These are phyloP conservation scores for Proisotoma minuta DNA, from an alignment of 2,888 invertebrate species.

Conservation along the genomic window DNA sequence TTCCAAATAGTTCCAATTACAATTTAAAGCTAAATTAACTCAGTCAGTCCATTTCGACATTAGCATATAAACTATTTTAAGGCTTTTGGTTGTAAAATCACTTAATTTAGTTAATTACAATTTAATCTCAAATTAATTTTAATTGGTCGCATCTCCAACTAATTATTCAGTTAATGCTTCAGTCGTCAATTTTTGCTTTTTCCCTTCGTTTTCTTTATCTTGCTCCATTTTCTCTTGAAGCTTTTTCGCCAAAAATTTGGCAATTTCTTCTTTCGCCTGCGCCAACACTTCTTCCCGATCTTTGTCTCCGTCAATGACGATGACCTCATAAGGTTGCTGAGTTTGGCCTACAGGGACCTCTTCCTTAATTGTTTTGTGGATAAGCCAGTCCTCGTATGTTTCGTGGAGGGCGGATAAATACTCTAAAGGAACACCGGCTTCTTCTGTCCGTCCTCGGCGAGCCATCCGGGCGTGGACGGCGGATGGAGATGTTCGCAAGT, in stretches of 20 bases:
- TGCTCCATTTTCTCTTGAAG: background rate
- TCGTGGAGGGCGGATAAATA: slow-evolving; percentile 52
- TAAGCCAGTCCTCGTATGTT: slow-evolving; percentile 52
- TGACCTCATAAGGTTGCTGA: slow-evolving; percentile 25
- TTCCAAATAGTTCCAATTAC: too few relatives aligned
- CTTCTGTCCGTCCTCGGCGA: slow-evolving; percentile 52
- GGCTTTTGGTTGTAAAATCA: too few relatives aligned
- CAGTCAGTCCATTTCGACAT: too few relatives aligned
- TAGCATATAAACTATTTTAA: too few relatives aligned
- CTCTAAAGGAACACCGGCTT: slow-evolving; percentile 51
- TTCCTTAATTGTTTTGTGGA: slow-evolving; percentile 35
- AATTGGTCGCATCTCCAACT: too few relatives aligned
- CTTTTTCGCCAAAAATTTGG: slow-evolving; percentile 8
- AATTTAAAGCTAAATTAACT: too few relatives aligned
- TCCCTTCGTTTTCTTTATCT: too few relatives aligned
- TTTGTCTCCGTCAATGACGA: slow-evolving; percentile 42
- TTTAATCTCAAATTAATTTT: too few relatives aligned
- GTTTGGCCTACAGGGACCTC: background rate
- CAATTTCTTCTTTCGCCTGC: slow-evolving; percentile 7
- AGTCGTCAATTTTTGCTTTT: too few relatives aligned
- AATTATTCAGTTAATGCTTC: too few relatives aligned
- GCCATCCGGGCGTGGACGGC: slow-evolving; percentile 52
- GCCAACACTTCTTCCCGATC: slow-evolving; percentile 36
- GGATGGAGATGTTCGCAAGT: slow-evolving; percentile 53
- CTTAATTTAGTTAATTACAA: too few relatives aligned